Evolutionary conservation across 2,888 invertebrate genomes (phyloP).

Genomic region (Dusona sp.): DNA sequence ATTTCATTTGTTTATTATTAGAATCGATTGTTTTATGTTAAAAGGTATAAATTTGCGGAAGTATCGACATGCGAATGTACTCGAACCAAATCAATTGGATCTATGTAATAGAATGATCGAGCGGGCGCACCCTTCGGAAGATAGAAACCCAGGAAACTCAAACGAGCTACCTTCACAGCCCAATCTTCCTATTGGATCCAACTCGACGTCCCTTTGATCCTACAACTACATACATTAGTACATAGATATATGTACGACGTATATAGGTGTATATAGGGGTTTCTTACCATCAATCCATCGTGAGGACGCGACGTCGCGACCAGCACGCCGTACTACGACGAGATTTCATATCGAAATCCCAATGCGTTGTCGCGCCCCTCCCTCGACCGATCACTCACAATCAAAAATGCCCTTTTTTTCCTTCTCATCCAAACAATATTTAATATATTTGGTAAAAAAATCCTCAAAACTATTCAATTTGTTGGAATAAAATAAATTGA

Average conservation of each 20-base stretch:
- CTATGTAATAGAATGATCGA: conserved; percentile 42
- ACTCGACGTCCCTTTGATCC: conserved; percentile 57
- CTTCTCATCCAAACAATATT: conserved; percentile 3
- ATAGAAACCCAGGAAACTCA: conserved; percentile 35
- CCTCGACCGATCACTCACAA: conserved; percentile 6
- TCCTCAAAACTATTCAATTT: not conserved
- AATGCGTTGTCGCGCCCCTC: conserved; percentile 55
- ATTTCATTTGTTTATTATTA: not conserved
- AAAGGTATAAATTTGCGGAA: conserved; percentile 1
- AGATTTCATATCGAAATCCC: conserved; percentile 64
- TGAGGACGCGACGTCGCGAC: conserved; percentile 51
- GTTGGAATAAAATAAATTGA: not conserved
- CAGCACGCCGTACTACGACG: conserved; percentile 58
- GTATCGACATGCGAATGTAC: conserved; percentile 6
- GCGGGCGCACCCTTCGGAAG: conserved; percentile 57
- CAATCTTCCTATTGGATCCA: conserved; percentile 62
- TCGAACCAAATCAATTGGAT: conserved; percentile 45
- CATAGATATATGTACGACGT: conserved; percentile 11
- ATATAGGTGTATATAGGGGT: conserved; percentile 3
- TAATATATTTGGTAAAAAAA: not conserved
- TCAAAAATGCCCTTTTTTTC: not conserved
- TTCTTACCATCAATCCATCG: conserved; percentile 40
- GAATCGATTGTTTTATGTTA: not conserved
- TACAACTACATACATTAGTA: conserved; percentile 27
- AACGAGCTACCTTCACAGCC: conserved; percentile 56